phyloP scores from a whole-genome alignment of 1,140 invertebrate species.

The Trialeurodes vaporariorum region DNA sequence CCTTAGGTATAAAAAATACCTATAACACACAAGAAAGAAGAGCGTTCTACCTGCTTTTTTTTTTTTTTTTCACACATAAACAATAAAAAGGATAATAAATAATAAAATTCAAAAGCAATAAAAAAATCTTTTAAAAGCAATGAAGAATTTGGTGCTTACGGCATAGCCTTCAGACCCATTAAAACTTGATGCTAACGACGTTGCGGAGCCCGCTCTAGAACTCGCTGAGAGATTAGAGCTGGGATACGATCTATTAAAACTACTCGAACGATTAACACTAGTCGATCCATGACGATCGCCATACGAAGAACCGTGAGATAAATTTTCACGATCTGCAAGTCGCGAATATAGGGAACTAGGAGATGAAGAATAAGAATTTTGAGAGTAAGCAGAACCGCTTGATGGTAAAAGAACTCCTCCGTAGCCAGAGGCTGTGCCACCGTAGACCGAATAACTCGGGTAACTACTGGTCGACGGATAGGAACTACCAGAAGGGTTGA shows the following conservation, averaged over 20 bases:
- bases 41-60: too few relatives aligned
- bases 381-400: conserved; percentile 13
- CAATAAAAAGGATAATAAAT: too few relatives aligned
- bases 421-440: conserved; percentile 48
- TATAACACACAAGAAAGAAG: too few relatives aligned
- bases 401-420: conserved; percentile 43
- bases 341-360: conserved; percentile 2
- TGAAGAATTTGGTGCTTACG: too few relatives aligned
- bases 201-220: conserved; percentile 9
- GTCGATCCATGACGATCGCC: not conserved
- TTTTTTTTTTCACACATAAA: too few relatives aligned
- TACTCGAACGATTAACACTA: conserved; percentile 10
- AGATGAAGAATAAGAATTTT: conserved; percentile 7
- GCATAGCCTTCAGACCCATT: conserved; percentile 45
- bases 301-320: conserved; percentile 7
- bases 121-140: too few relatives aligned
- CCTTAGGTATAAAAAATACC: too few relatives aligned
- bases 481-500: conserved; percentile 4
- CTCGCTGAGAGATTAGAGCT: not conserved
- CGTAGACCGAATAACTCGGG: conserved; percentile 39
- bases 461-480: conserved; percentile 9
- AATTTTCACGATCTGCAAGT: conserved; percentile 7
- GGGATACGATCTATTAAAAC: conserved; percentile 14
- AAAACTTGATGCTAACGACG: conserved; percentile 20
- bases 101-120: too few relatives aligned